These are phyloP conservation scores for Scolopax mira DNA, from an alignment of 2,113 vertebrate species.

Conservation along the genomic window DNA sequence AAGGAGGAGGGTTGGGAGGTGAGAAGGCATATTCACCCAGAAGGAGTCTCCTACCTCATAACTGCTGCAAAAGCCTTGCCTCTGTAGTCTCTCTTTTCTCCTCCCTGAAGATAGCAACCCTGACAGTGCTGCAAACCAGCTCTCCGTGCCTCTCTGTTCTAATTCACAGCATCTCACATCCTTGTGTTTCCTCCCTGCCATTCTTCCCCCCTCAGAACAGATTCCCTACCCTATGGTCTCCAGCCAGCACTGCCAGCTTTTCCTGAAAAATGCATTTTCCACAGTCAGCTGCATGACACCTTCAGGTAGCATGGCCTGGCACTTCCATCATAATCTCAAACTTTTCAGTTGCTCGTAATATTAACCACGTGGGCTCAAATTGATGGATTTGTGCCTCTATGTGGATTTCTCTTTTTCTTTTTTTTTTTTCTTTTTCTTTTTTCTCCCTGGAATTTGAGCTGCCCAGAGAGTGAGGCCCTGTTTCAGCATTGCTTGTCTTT, in stretches of 20 bases:
- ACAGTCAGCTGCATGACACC: rapidly evolving
- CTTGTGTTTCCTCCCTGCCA: neutral
- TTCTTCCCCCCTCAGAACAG: neutral
- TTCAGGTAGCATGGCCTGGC: neutral
- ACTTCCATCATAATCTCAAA: neutral
- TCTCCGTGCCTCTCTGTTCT: neutral
- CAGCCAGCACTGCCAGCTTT: neutral
- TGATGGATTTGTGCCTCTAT: neutral
- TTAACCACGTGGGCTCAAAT: neutral
- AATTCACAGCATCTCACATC: neutral
- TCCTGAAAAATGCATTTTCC: neutral
- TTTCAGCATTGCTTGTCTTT: neutral
- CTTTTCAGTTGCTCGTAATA: neutral
- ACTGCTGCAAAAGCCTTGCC: neutral
- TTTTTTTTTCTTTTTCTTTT: too few relatives aligned
- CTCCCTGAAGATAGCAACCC: neutral
- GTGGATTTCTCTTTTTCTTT: neutral
- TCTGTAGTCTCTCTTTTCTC: neutral
- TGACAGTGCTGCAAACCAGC: neutral
- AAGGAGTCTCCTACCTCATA: neutral
- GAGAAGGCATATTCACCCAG: neutral
- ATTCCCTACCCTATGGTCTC: neutral
- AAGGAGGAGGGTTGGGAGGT: neutral
- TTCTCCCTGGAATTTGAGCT: neutral
- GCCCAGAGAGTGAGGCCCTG: neutral